A percentile compares a stretch with the other conserved stretches of the same genome.
These are phyloP conservation scores for Beris morrisii DNA, from an alignment of 2,888 invertebrate species.

Conservation along the genomic window DNA sequence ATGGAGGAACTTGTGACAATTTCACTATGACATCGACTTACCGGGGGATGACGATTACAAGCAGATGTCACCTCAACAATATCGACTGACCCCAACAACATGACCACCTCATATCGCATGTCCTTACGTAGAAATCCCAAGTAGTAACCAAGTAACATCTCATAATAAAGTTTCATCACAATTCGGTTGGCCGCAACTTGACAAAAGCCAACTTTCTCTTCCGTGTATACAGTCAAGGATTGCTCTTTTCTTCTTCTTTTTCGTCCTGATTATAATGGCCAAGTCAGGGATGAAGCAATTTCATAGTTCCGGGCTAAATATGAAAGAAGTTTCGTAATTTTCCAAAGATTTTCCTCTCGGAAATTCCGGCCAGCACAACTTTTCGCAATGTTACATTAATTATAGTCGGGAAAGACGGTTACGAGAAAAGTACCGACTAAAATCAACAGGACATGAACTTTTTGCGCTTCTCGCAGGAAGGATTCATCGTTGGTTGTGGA, in stretches of 20 bases:
- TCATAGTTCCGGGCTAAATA: slow-evolving; percentile 18
- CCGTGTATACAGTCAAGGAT: neutral
- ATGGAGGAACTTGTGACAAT: slow-evolving; percentile 22
- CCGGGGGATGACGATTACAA: slow-evolving; percentile 22
- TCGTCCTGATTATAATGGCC: neutral
- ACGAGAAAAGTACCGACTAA: too few relatives aligned
- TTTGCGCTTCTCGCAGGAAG: too few relatives aligned
- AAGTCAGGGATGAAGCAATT: neutral
- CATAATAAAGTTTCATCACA: slow-evolving; percentile 20
- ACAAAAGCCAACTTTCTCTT: slow-evolving; percentile 6
- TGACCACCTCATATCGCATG: neutral
- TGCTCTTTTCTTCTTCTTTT: neutral
- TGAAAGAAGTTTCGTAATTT: slow-evolving; percentile 23
- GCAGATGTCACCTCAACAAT: slow-evolving; percentile 19
- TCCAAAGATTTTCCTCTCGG: slow-evolving; percentile 10
- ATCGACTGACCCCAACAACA: slow-evolving; percentile 10
- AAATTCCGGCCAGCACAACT: neutral
- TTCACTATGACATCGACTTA: slow-evolving; percentile 17
- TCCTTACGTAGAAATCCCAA: neutral
- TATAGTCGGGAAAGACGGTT: too few relatives aligned
- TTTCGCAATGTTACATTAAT: too few relatives aligned
- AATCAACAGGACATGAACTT: too few relatives aligned
- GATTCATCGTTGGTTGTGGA: too few relatives aligned
- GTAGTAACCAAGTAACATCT: slow-evolving; percentile 14
- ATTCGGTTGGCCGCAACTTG: slow-evolving; percentile 25